phyloP scores from a whole-genome alignment of 2,113 vertebrate species.

The Mohoua ochrocephala region DNA sequence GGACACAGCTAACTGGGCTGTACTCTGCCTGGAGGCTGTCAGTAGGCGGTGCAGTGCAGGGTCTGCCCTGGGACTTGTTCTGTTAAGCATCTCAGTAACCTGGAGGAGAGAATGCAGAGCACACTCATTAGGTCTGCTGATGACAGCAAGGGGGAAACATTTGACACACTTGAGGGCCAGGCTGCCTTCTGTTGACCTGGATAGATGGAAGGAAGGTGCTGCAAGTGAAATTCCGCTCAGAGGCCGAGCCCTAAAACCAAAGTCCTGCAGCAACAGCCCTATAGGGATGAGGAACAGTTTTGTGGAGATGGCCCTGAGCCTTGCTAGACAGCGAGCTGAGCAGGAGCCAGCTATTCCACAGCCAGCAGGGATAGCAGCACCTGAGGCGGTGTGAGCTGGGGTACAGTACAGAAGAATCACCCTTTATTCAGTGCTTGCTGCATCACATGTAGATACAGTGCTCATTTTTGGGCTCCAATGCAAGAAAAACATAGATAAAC shows the following conservation, averaged over 20 bases:
- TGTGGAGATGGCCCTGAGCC: not conserved
- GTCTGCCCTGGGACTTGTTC: not conserved
- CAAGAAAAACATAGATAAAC: not conserved
- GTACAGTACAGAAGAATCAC: not conserved
- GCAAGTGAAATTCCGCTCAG: not conserved
- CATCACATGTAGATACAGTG: not conserved
- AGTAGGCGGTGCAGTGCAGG: not conserved
- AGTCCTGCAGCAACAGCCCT: not conserved
- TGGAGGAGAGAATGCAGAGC: not conserved
- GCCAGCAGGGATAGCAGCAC: not conserved
- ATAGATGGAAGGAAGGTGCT: not conserved
- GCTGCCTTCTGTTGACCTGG: not conserved
- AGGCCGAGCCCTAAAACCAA: not conserved
- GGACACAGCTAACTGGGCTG: not conserved
- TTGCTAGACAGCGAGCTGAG: not conserved
- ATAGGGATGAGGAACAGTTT: not conserved
- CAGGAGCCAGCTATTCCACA: not conserved
- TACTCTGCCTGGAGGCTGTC: not conserved
- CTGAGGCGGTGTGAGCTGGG: fast-evolving
- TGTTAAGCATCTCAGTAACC: not conserved
- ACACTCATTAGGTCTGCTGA: not conserved
- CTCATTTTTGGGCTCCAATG: not conserved
- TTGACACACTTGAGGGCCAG: fast-evolving
- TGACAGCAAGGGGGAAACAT: not conserved
- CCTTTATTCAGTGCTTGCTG: not conserved